Evolutionary conservation across 1,140 invertebrate species (phyloP).

Genomic region (Asbolus verrucosus): DNA sequence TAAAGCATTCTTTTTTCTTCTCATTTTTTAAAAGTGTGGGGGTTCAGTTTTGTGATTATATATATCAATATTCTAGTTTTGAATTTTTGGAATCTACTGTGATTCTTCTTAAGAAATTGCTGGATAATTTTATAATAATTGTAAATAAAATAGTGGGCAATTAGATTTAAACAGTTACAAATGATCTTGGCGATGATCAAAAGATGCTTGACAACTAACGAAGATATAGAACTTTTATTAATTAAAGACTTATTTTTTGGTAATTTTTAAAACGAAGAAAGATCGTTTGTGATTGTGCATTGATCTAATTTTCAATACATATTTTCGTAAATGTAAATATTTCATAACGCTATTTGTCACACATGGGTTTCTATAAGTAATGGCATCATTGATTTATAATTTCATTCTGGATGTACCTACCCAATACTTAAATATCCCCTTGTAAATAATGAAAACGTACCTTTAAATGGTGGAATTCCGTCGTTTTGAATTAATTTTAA

Average conservation of each 20-base stretch:
- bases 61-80: slow-evolving; percentile 12
- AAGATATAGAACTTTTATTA: slow-evolving; percentile 17
- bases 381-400: slow-evolving; percentile 25
- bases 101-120: slow-evolving; percentile 16
- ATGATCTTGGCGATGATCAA: slow-evolving; percentile 14
- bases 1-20: background rate
- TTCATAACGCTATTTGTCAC: slow-evolving; percentile 19
- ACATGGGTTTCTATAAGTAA: slow-evolving; percentile 14
- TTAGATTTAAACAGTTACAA: slow-evolving; percentile 34
- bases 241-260: slow-evolving; percentile 31
- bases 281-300: slow-evolving; percentile 24
- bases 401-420: slow-evolving; percentile 31
- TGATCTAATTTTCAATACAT: slow-evolving; percentile 32
- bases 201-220: background rate
- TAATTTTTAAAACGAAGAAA: background rate
- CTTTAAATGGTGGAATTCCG: slow-evolving; percentile 11
- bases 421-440: slow-evolving; percentile 7
- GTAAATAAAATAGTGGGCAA: slow-evolving; percentile 38
- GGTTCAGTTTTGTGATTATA: slow-evolving; percentile 4
- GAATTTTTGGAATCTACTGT: slow-evolving; percentile 29
- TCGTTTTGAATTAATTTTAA: too few relatives aligned
- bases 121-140: slow-evolving; percentile 20
- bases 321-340: slow-evolving; percentile 39
- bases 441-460: slow-evolving; percentile 20
- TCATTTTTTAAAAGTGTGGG: background rate